These are phyloP conservation scores for Stictonetta naevosa DNA, from an alignment of 2,113 vertebrate genomes.

Conservation along the genomic window DNA sequence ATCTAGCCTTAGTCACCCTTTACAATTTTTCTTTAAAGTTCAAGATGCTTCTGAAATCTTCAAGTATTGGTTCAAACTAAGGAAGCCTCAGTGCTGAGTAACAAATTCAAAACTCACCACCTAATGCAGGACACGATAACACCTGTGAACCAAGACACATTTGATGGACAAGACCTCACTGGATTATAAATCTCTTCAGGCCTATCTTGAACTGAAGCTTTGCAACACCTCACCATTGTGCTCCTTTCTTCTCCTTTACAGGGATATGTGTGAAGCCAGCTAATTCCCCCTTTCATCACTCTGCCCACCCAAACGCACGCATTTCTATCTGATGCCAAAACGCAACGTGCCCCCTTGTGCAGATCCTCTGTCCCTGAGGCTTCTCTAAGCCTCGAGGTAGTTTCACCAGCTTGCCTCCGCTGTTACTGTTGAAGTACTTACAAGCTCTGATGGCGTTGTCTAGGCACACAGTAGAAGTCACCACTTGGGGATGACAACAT, in stretches of 20 bases:
- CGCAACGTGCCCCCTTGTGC: neutral
- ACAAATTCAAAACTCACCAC: neutral
- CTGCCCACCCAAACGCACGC: neutral
- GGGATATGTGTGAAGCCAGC: neutral
- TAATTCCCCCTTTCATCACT: neutral
- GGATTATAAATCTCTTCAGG: neutral
- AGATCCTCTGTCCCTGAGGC: neutral
- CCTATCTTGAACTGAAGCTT: neutral
- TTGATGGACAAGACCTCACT: neutral
- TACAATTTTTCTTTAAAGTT: neutral
- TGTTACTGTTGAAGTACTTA: neutral
- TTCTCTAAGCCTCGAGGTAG: neutral
- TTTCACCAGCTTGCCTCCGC: neutral
- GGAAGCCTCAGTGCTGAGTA: neutral
- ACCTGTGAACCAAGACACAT: neutral
- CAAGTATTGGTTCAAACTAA: neutral
- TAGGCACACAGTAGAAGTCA: neutral
- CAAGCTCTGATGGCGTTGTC: neutral
- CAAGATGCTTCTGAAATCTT: neutral
- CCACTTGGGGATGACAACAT: accelerated
- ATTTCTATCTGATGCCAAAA: neutral
- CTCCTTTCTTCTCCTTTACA: neutral
- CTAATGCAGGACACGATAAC: neutral
- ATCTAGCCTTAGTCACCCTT: neutral
- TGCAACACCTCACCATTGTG: neutral